Evolutionary conservation across 2,888 invertebrate species (phyloP), one percentile per base, ranked within the genome.

Genomic region (Pheosia gnoma): DNA sequence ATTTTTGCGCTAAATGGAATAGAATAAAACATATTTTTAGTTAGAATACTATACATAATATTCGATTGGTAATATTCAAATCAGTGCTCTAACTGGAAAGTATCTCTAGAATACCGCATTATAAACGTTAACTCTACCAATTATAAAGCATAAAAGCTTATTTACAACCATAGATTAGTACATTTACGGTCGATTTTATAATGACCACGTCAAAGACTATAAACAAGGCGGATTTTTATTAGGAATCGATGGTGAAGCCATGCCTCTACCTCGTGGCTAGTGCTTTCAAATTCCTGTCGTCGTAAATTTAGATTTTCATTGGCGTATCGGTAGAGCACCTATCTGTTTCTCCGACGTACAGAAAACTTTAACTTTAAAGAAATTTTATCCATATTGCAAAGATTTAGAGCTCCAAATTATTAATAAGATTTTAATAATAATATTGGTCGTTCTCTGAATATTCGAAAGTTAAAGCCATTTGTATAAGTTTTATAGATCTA

Each of bases 121-220:
- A 47, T 11, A 47, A 47, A 47, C 3, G 47, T 1, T 4, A 47
- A 47, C 45, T 47, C 37, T 37, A 55, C 58, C 59, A 58, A 63
- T 67, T 67, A 61, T 41, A 58, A 57, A 65, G 25, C 60, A 62
- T 63, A 61, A 62, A 67, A 63, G 57, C 59, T 65, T 59, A 68
- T 72, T 71, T 66, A 74, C 51, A 41, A 52, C 43, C 47, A 60
- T 55, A 64, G 60, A 67, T 62, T 60, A 58, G 63, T 57, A 57
- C 37, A 37, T 53, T 37, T 37, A 49, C 39, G 57, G 53, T 60
- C 45, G 62, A 59, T 71, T 64, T 60, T 62, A 62, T 58, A 37
- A 53, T 37, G 53, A 38, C 57, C 55, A 66, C 64, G 68, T 64
- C 59, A 63, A 57, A 54, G n/a, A 36, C 64, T 11, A 11, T 53